Evolutionary conservation across 2,113 vertebrate genomes (phyloP).

Genomic region (Hassar affinis): DNA sequence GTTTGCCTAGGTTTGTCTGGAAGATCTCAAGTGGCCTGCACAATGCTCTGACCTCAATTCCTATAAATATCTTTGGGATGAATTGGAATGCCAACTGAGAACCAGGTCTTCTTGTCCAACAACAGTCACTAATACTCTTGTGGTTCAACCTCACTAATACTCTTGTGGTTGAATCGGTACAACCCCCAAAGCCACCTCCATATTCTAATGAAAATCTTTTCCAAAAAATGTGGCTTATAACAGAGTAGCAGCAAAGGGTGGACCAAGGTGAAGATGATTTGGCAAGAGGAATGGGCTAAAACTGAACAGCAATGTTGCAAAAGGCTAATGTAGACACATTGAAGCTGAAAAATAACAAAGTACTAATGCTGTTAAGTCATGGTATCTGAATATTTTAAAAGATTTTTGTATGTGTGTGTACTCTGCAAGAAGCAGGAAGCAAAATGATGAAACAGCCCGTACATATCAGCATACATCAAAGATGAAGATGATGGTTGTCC

Average conservation of each 20-base stretch:
- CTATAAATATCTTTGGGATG: neutral
- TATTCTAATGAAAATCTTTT: neutral
- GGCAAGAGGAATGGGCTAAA: neutral
- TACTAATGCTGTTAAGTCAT: neutral
- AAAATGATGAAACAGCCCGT: conserved; percentile 47
- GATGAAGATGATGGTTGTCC: conserved; percentile 50
- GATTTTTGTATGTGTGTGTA: neutral
- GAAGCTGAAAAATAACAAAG: neutral
- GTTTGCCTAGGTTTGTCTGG: neutral
- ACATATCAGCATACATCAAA: conserved; percentile 53
- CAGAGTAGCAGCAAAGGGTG: neutral
- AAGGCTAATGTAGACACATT: neutral
- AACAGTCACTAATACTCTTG: neutral
- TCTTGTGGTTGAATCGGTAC: neutral
- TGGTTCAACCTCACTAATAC: neutral
- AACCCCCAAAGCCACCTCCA: neutral
- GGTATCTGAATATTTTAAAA: neutral
- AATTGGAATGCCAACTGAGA: neutral
- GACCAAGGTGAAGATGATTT: neutral
- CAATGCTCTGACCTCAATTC: neutral
- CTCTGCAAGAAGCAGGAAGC: neutral
- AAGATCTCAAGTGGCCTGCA: neutral
- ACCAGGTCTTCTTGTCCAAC: neutral
- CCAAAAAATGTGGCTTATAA: too few species aligned
- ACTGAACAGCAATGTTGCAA: neutral